Base-by-base conservation (phyloP, 2,888 invertebrate species). In the Mythimna ferrago region DNA sequence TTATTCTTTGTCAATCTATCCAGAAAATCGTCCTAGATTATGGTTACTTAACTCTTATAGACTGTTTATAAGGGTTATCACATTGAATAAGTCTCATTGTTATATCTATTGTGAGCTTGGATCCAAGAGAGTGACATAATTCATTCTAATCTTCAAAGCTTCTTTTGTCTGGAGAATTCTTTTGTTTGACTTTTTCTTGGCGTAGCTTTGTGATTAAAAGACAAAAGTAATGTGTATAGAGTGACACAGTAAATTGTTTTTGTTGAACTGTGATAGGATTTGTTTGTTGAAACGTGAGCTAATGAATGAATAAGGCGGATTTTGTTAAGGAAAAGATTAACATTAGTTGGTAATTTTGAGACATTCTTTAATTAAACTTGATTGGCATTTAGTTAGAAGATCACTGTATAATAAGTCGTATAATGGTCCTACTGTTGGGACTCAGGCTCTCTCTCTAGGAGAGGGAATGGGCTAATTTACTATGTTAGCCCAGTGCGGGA, bases 71-170 rank as follows among this genome's bases (percentile, higher is more conserved):
- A 54, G 67, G 80, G 81, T 69, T 84, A 71, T 70, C 70, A 56
- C 16, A 71, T 70, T 80, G 67, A 80, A 71, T 83, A 83, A 85
- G 76, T 86, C 81, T 73, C 80, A 82, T 85, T 87, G 85, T 87
- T 82, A 81, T 83, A 77, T 78, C 82, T 82, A 83, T 87, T 83
- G 81, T 87, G 78, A 54, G 53, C 9, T 19, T 35, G 63, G 54
- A 76, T 62, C 71, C 64, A 26, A 64, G 56, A 10, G 76, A 68
- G 76, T 76, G 81, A 84, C 84, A 81, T 84, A 69, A 81, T 84
- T 81, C 84, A 84, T 80, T 80, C 69, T 83, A 81, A 84, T 81
- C 81, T 76, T 70, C 80, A 74, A 83, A 73, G 80, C 80, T 72
- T 71, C 81, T 71, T 80, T 81, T 81, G 81, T 81, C 32, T 66